A percentile compares a stretch with the other conserved stretches of the same genome.
These are phyloP conservation scores for Trisateles emortualis DNA, from an alignment of 2,888 invertebrate species.

Conservation along the genomic window DNA sequence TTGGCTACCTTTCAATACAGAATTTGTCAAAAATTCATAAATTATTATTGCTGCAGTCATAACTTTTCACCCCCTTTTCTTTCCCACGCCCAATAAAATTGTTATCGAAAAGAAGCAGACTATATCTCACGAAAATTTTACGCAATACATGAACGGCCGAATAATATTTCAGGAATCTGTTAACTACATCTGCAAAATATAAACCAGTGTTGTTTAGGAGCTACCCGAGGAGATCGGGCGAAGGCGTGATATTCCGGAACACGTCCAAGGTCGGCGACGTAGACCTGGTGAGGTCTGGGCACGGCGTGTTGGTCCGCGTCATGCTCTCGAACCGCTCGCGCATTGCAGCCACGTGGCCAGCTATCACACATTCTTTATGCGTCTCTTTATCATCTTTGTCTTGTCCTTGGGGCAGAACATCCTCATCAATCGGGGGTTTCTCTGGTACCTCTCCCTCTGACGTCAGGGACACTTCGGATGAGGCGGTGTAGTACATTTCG, in stretches of 20 bases:
- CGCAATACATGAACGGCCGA: too few species aligned
- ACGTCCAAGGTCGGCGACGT: constrained; percentile 67
- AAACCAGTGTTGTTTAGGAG: neutral
- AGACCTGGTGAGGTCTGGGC: constrained; percentile 68
- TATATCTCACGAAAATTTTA: too few species aligned
- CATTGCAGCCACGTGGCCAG: constrained; percentile 85
- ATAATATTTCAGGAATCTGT: neutral
- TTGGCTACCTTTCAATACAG: too few species aligned
- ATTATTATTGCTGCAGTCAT: too few species aligned
- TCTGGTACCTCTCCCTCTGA: constrained; percentile 69
- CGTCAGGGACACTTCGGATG: constrained; percentile 74
- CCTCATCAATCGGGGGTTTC: constrained; percentile 34
- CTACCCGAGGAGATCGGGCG: constrained; percentile 70
- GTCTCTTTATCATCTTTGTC: constrained; percentile 52
- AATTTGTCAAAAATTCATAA: too few species aligned
- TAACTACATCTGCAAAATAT: constrained; percentile 2
- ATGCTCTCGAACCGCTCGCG: constrained; percentile 82
- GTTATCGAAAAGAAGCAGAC: too few species aligned
- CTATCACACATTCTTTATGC: constrained; percentile 65
- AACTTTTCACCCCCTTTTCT: too few species aligned
- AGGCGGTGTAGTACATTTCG: constrained; percentile 80
- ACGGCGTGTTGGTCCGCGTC: constrained; percentile 79
- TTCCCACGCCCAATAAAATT: too few species aligned
- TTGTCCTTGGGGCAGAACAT: constrained; percentile 45
- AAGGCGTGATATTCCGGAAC: constrained; percentile 69